Evolutionary conservation across 1,140 invertebrate genomes (phyloP).

Genomic region (Brachionus angularis): DNA sequence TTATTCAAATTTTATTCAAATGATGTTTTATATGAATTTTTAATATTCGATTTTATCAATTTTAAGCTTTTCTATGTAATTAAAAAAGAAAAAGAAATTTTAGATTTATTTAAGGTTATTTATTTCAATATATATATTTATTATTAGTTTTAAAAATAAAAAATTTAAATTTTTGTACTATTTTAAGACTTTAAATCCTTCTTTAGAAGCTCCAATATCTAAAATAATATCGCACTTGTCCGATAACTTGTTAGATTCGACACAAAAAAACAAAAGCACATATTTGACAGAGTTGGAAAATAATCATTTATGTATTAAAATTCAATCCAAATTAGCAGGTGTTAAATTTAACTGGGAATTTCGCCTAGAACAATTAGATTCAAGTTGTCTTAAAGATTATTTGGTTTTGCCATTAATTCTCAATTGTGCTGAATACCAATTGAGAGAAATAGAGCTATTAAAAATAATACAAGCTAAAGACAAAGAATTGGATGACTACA

Average conservation of each 20-base stretch:
- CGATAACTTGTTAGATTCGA: too few species aligned
- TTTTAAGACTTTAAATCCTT: conserved; percentile 30
- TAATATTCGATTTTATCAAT: not conserved
- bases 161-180: not conserved
- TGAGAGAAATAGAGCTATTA: conserved; percentile 49
- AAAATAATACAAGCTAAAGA: conserved; percentile 50
- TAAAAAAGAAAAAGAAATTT: conserved; percentile 12
- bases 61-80: conserved; percentile 14
- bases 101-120: conserved; percentile 4
- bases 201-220: conserved; percentile 4
- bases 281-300: too few species aligned
- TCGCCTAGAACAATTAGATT: not conserved
- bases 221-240: conserved; percentile 24
- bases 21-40: not conserved
- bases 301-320: not conserved
- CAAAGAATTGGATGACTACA: conserved; percentile 52
- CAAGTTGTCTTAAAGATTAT: not conserved
- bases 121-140: not conserved
- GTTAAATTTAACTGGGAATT: conserved; percentile 38
- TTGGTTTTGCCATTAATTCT: conserved; percentile 15
- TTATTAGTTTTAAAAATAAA: not conserved
- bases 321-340: conserved; percentile 34
- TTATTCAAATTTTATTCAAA: conserved; percentile 2
- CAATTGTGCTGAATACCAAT: conserved; percentile 46
- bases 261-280: too few species aligned